Evolutionary conservation across 2,113 vertebrate genomes (phyloP).

Genomic region (Micronycteris hirsuta): DNA sequence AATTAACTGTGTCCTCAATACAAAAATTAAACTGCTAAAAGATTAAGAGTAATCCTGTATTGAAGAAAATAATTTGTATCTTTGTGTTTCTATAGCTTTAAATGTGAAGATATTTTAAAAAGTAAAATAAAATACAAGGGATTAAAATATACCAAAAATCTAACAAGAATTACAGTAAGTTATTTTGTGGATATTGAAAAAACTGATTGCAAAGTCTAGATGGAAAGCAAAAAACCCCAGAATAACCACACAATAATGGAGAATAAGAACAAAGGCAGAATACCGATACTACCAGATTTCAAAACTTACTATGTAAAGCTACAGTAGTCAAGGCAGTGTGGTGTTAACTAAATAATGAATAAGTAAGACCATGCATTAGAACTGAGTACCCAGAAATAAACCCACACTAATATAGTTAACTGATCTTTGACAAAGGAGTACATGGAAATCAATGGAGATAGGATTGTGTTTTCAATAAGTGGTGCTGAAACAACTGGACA

Average conservation of each 20-base stretch:
- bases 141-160: neutral
- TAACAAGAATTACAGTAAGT: neutral
- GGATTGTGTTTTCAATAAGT: neutral
- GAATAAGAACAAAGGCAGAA: neutral
- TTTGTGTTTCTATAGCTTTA: neutral
- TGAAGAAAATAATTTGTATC: neutral
- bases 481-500: neutral
- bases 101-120: neutral
- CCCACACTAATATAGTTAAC: neutral
- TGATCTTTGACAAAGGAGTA: neutral
- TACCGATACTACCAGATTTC: neutral
- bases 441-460: neutral
- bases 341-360: neutral
- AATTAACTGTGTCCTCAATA: neutral
- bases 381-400: neutral
- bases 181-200: neutral
- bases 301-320: neutral
- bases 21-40: neutral
- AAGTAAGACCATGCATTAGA: neutral
- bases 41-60: neutral
- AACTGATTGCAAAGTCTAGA: neutral
- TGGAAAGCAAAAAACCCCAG: neutral
- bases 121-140: neutral
- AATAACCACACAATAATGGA: neutral
- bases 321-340: neutral